Evolutionary conservation across 2,113 vertebrate species (phyloP).

Genomic region (Scopus umbretta): DNA sequence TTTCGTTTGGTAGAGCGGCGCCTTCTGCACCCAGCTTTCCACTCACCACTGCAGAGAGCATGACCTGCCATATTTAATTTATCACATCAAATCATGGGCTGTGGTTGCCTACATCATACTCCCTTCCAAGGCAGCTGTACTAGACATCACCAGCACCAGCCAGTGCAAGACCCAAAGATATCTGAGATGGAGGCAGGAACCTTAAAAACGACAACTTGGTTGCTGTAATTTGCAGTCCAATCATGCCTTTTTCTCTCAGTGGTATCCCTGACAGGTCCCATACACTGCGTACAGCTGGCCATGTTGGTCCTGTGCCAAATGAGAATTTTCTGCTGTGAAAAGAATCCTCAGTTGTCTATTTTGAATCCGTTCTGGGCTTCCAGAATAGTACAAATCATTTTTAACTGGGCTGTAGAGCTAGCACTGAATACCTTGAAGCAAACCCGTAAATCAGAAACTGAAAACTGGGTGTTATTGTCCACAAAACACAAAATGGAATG

Average conservation of each 20-base stretch:
- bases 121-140: neutral
- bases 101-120: neutral
- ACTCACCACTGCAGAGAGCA: neutral
- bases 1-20: neutral
- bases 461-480: neutral
- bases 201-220: neutral
- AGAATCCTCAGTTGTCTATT: constrained; percentile 48
- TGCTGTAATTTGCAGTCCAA: constrained; percentile 20
- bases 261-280: constrained; percentile 38
- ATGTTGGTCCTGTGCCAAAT: constrained; percentile 36
- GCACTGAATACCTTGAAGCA: constrained; percentile 3
- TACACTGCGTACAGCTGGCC: constrained; percentile 51
- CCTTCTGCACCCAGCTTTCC: neutral
- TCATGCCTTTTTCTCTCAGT: neutral
- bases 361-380: constrained; percentile 15
- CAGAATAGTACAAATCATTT: constrained; percentile 37
- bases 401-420: constrained; percentile 32
- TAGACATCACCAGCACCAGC: neutral
- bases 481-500: neutral
- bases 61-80: neutral
- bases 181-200: neutral
- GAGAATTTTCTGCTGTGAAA: constrained; percentile 52
- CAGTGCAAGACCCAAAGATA: neutral
- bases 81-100: neutral
- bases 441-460: neutral